Percentiles rank a stretch among this genome's conserved stretches.
phyloP scores from a whole-genome alignment of 1,140 invertebrate genomes.

The Apis florea region DNA sequence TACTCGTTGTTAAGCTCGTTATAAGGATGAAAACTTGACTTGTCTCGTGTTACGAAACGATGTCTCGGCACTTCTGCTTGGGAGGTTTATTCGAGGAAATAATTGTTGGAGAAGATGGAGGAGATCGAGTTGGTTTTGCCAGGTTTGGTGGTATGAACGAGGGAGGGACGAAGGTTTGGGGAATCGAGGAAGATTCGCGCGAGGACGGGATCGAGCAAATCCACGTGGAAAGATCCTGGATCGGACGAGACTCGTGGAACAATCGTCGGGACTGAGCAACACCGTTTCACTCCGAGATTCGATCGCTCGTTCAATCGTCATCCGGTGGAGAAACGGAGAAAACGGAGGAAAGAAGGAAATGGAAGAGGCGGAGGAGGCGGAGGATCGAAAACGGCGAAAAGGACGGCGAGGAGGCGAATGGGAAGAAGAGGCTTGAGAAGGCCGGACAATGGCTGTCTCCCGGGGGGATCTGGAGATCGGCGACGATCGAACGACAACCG shows the following conservation, averaged over 20 bases:
- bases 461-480: conserved; percentile 38
- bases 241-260: neutral
- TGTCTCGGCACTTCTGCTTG: no score
- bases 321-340: neutral
- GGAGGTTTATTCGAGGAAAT: no score
- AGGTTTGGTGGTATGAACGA: neutral
- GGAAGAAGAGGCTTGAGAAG: conserved; percentile 44
- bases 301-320: neutral
- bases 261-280: neutral
- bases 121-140: neutral
- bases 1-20: no score
- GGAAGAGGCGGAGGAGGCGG: conserved; percentile 52
- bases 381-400: conserved; percentile 37
- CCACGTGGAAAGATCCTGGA: neutral
- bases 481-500: conserved; percentile 12
- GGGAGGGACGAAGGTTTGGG: no score
- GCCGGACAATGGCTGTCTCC: conserved; percentile 49
- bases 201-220: no score
- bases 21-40: no score
- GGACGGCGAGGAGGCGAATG: conserved; percentile 38
- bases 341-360: conserved; percentile 39
- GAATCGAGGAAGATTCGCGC: no score
- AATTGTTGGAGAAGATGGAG: no score
- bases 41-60: no score
- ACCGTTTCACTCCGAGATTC: neutral